Base-by-base conservation (phyloP, 2,113 vertebrate species). In the Pampusana beccarii region DNA sequence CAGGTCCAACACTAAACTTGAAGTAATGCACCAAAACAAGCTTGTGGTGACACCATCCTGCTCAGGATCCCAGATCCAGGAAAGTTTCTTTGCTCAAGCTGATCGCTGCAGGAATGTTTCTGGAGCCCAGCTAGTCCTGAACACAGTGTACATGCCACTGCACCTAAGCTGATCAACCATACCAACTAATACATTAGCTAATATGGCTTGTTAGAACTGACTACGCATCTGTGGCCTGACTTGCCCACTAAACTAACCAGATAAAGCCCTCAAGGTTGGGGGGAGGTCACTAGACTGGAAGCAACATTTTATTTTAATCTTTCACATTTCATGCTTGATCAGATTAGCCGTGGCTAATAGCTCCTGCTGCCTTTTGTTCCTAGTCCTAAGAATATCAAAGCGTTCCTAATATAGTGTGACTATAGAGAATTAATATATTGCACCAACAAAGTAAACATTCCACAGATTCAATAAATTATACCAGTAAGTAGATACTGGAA, bases 241-340 rank as follows among this genome's bases (percentile, higher is more conserved):
- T 58, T 25, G 46, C 40, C 50, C 77, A 66, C 75, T 72, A 58
- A 86, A 87, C 51, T 56, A 74, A 86, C 62, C 54, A 92, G 34
- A 69, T 72, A 85, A 72, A 93, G 18, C 57, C 50, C 44, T 71
- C 0, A 0, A 40, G 48, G 26, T 26, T 15, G 51, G 14, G 5
- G 20, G 44, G 29, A 64, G 16, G 36, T 80, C 67, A 80, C 75
- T 64, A 90, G 83, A 79, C 42, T 66, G 36, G 85, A 86, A 95
- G 75, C 48, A 88, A 89, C 33, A 60, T 80, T 88, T 74, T 57
- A 72, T 67, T 86, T 94, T 82, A 70, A 88, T 73, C 50, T 82
- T 93, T 93, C 85, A 75, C 51, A 73, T 84, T 86, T 78, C 77
- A 84, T 64, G 65, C 70, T 29, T 84, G 53, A 71, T 81, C 38